Evolutionary conservation across 2,888 invertebrate genomes (phyloP).

Genomic region (Drosophila setosimentum): DNA sequence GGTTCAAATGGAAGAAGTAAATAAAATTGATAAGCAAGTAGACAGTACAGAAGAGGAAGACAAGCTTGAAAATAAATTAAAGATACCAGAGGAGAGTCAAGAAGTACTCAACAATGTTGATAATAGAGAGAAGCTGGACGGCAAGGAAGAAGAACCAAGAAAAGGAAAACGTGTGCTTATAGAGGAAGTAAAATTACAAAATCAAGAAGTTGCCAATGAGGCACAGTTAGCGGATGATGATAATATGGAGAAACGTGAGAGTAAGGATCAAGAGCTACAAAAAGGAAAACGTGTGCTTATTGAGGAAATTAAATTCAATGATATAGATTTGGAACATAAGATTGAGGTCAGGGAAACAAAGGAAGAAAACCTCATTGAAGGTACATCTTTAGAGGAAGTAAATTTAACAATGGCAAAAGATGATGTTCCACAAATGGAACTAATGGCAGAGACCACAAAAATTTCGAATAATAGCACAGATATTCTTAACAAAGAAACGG

Average conservation of each 20-base stretch:
- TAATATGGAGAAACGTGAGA: too few species aligned
- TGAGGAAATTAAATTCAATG: constrained; percentile 28
- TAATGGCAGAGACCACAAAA: not conserved
- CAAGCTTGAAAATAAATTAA: not conserved
- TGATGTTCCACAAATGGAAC: not conserved
- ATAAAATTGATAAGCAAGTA: not conserved
- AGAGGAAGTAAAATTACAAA: constrained; percentile 16
- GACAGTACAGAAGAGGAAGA: not conserved
- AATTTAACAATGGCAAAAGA: not conserved
- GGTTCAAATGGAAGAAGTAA: not conserved
- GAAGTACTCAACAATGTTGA: not conserved
- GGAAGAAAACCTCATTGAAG: not conserved
- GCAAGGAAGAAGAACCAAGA: not conserved
- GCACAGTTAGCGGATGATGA: not conserved
- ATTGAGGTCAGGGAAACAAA: not conserved
- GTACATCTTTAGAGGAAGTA: not conserved
- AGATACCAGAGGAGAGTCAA: constrained; percentile 24
- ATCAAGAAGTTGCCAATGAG: constrained; percentile 1
- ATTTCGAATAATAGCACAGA: not conserved
- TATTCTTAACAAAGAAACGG: not conserved
- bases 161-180: constrained; percentile 31
- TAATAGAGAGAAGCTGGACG: not conserved
- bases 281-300: constrained; percentile 38
- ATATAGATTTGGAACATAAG: not conserved
- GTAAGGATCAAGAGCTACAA: not conserved